These are phyloP conservation scores for Palloptera scutellata DNA, from an alignment of 2,888 invertebrate species.

Conservation along the genomic window DNA sequence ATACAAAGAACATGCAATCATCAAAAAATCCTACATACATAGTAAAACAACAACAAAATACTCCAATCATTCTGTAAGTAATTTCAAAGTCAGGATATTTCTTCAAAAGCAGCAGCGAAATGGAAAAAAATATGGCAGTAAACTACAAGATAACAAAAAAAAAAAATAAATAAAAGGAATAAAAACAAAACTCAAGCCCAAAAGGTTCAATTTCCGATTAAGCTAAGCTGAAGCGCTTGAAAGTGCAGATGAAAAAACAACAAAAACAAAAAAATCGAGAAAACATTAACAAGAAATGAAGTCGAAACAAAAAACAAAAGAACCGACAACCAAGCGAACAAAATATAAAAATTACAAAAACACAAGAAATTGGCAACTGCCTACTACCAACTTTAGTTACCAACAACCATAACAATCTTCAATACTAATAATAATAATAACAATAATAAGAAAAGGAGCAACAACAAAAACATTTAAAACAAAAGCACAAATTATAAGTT, in stretches of 20 bases:
- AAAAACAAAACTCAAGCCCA: constrained; percentile 42
- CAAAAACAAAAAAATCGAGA: not conserved
- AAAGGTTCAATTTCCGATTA: constrained; percentile 58
- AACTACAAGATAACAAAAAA: too few species aligned
- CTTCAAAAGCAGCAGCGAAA: not conserved
- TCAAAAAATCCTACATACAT: constrained; percentile 15
- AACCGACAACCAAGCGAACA: constrained; percentile 39
- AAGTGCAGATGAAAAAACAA: not conserved
- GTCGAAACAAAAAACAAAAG: constrained; percentile 41
- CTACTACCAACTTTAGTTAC: constrained; percentile 10
- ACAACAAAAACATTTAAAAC: not conserved
- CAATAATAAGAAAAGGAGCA: not conserved
- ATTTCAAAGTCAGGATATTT: constrained; percentile 30
- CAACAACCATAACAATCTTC: not conserved
- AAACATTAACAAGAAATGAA: constrained; percentile 11
- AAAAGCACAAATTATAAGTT: constrained; percentile 11
- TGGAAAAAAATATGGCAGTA: too few species aligned
- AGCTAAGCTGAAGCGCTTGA: constrained; percentile 19
- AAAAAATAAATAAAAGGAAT: not conserved
- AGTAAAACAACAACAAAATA: not conserved
- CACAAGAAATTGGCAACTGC: constrained; percentile 26
- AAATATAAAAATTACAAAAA: constrained; percentile 32
- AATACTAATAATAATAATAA: not conserved
- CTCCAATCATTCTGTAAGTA: constrained; percentile 29
- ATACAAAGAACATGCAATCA: constrained; percentile 30